Evolutionary conservation across 2,797 vertebrate genomes (phyloP).

Genomic region (Eidolon dupreanum): DNA sequence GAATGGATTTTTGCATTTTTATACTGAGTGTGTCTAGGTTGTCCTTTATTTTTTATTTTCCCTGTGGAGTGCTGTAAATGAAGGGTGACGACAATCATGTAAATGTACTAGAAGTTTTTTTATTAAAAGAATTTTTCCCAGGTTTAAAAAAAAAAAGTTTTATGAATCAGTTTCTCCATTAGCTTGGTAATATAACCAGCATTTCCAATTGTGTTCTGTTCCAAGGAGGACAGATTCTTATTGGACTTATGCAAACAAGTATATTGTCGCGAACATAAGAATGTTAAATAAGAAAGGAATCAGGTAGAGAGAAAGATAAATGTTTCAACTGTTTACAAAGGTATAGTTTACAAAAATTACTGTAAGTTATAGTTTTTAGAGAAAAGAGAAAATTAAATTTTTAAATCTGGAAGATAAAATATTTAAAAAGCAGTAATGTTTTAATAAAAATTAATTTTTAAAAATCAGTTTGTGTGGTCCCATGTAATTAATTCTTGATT

Average conservation of each 20-base stretch:
- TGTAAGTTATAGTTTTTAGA: not conserved
- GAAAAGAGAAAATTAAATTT: not conserved
- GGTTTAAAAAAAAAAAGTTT: no score
- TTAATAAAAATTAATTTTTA: not conserved
- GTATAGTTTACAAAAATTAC: not conserved
- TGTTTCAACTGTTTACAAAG: not conserved
- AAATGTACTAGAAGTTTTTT: conserved; percentile 73
- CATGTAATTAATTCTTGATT: not conserved
- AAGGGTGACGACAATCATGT: conserved; percentile 71
- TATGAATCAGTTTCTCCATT: no score
- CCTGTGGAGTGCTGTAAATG: conserved; percentile 32
- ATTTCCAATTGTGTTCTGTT: not conserved
- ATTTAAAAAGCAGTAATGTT: not conserved
- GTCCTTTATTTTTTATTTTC: conserved; percentile 59
- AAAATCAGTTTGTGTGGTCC: not conserved
- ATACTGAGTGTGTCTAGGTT: conserved; percentile 4
- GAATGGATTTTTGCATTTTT: conserved; percentile 29
- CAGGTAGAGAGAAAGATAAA: not conserved
- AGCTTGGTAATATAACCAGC: not conserved
- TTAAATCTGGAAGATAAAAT: not conserved
- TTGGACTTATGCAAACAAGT: not conserved
- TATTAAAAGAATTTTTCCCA: conserved; percentile 81
- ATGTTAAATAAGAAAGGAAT: not conserved
- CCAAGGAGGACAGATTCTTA: not conserved
- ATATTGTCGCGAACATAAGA: not conserved